These are phyloP conservation scores for Hemicrepidius hirtus DNA, from an alignment of 2,888 invertebrate species.

Conservation along the genomic window DNA sequence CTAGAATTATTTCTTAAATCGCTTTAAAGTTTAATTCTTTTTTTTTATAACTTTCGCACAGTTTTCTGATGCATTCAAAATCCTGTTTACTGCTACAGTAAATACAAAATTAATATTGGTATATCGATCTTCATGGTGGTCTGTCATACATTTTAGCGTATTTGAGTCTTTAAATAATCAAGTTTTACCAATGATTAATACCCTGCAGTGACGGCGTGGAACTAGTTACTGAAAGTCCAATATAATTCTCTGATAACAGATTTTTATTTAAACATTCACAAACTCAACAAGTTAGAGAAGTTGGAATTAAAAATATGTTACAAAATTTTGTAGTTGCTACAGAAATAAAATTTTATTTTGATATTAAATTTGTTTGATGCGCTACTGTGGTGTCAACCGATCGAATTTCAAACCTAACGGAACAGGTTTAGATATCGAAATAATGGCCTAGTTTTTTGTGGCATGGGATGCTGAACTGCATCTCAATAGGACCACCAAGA, in stretches of 20 bases:
- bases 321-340: not conserved
- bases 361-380: slow-evolving; percentile 3
- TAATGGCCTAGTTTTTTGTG: slow-evolving; percentile 61
- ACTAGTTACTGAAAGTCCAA: not conserved
- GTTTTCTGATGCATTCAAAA: slow-evolving; percentile 11
- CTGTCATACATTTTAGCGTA: slow-evolving; percentile 25
- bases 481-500: slow-evolving; percentile 67
- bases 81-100: slow-evolving; percentile 16
- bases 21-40: not conserved
- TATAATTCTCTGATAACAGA: too few relatives aligned
- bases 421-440: slow-evolving; percentile 60
- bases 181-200: slow-evolving; percentile 32
- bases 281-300: too few relatives aligned
- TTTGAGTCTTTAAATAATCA: slow-evolving; percentile 24
- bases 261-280: too few relatives aligned
- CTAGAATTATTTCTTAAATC: not conserved
- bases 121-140: slow-evolving; percentile 34
- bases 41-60: not conserved
- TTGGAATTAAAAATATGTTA: not conserved
- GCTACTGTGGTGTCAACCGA: slow-evolving; percentile 33
- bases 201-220: not conserved
- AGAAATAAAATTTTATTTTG: too few relatives aligned
- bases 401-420: slow-evolving; percentile 52
- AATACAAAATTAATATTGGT: slow-evolving; percentile 18
- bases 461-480: slow-evolving; percentile 59